Evolutionary conservation across 2,888 invertebrate genomes (phyloP).

Genomic region (Cryptus armator): DNA sequence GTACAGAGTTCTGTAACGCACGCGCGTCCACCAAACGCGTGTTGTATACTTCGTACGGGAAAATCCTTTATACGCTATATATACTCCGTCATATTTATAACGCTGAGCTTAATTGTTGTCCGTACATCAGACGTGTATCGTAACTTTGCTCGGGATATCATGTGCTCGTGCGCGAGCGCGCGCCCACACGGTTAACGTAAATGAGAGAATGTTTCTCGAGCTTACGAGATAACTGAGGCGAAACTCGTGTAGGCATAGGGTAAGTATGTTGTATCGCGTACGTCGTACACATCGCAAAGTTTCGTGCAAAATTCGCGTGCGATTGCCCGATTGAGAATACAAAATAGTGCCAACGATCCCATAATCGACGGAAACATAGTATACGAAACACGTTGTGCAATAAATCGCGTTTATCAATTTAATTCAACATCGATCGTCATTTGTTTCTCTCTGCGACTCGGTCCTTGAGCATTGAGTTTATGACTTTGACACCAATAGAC

Average conservation of each 20-base stretch:
- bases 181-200: conserved; percentile 73
- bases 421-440: too few species aligned
- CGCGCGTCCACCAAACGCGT: conserved; percentile 24
- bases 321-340: not conserved
- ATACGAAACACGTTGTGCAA: not conserved
- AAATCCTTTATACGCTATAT: conserved; percentile 18
- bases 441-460: not conserved
- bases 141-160: conserved; percentile 75
- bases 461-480: not conserved
- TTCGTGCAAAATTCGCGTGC: conserved; percentile 10
- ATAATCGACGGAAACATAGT: not conserved
- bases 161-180: conserved; percentile 66
- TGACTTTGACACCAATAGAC: not conserved
- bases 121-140: conserved; percentile 78
- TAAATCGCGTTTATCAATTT: not conserved
- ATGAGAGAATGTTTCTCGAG: conserved; percentile 45
- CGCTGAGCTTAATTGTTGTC: conserved; percentile 78
- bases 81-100: conserved; percentile 75
- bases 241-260: conserved; percentile 11
- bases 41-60: conserved; percentile 1
- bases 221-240: not conserved
- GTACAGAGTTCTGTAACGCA: conserved; percentile 23
- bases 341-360: not conserved
- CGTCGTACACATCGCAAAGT: not conserved
- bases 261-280: not conserved